Evolutionary conservation across 2,797 vertebrate species (phyloP).

Genomic region (Muscicapa striata): DNA sequence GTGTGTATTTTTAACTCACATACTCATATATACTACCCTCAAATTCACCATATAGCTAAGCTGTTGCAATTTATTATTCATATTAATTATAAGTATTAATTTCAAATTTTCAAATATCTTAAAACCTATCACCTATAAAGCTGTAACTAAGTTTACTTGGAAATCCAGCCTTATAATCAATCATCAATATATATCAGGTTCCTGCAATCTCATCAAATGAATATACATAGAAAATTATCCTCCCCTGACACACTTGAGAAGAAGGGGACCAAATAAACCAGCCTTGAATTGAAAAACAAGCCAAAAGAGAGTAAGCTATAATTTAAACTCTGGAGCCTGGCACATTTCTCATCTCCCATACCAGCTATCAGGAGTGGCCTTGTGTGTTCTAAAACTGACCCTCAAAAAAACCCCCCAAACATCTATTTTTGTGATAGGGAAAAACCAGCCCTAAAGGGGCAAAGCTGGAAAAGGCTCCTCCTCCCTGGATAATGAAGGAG

Average conservation of each 20-base stretch:
- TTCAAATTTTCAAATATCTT: not conserved
- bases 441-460: not conserved
- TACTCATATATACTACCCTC: not conserved
- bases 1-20: not conserved
- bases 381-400: not conserved
- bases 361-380: not conserved
- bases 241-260: not conserved
- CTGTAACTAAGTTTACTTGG: not conserved
- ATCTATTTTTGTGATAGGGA: not conserved
- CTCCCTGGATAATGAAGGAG: not conserved
- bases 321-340: not conserved
- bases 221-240: not conserved
- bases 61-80: not conserved
- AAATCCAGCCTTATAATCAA: not conserved
- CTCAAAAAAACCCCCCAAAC: accelerated
- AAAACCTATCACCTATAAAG: not conserved
- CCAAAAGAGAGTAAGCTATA: not conserved
- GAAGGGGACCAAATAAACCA: not conserved
- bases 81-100: not conserved
- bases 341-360: not conserved
- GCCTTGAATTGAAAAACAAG: not conserved
- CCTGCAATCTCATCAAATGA: not conserved
- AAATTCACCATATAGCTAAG: not conserved
- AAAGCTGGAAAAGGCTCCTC: not conserved
- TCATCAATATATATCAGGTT: not conserved